These are phyloP conservation scores for Hylaeus anthracinus DNA, from an alignment of 1,140 invertebrate species.

Conservation along the genomic window DNA sequence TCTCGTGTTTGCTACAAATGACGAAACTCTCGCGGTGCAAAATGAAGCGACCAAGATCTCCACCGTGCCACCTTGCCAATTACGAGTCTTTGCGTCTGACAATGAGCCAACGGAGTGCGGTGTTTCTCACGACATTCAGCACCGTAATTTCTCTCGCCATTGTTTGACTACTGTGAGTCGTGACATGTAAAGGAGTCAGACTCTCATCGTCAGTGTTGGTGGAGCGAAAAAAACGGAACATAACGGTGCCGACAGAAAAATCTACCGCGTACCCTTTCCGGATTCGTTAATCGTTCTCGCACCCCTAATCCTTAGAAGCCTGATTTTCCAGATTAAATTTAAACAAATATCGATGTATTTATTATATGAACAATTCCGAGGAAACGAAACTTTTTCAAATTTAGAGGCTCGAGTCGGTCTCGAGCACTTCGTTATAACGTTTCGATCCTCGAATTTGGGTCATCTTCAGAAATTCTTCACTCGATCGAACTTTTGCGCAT, in stretches of 20 bases:
- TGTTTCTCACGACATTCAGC: slow-evolving; percentile 63
- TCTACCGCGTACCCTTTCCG: background rate
- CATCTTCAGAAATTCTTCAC: too few relatives aligned
- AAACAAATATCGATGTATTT: too few relatives aligned
- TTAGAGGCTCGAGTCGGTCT: too few relatives aligned
- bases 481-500: too few relatives aligned
- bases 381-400: too few relatives aligned
- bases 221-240: slow-evolving; percentile 33
- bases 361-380: too few relatives aligned
- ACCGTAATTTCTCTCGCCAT: slow-evolving; percentile 61
- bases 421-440: too few relatives aligned
- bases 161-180: slow-evolving; percentile 47
- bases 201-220: slow-evolving; percentile 8
- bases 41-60: slow-evolving; percentile 29
- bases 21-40: background rate
- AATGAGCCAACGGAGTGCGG: slow-evolving; percentile 43
- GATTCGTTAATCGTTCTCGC: background rate
- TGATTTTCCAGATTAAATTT: too few relatives aligned
- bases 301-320: too few relatives aligned
- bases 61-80: slow-evolving; percentile 37
- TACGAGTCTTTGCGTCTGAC: slow-evolving; percentile 41
- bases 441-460: too few relatives aligned
- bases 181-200: slow-evolving; percentile 30
- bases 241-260: slow-evolving; percentile 28
- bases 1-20: background rate